Evolutionary conservation across 2,888 invertebrate species (phyloP).

Genomic region (Chirona hameri): DNA sequence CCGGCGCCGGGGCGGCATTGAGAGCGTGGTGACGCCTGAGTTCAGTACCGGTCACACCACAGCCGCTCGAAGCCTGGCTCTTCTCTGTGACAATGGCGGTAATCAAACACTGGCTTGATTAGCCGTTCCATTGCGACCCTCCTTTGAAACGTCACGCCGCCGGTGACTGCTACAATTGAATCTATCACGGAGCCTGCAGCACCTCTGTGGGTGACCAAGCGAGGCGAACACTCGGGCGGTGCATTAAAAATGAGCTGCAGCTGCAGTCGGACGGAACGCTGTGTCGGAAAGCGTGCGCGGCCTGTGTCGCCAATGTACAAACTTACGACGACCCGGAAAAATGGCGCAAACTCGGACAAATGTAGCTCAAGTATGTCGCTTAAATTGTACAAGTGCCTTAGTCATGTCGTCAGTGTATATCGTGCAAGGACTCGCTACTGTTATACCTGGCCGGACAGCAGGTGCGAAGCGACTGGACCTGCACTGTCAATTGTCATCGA

Average conservation of each 20-base stretch:
- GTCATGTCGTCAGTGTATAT: background rate
- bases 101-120: background rate
- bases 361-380: background rate
- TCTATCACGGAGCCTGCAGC: background rate
- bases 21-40: background rate
- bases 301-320: background rate
- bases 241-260: background rate
- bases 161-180: background rate
- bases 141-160: background rate
- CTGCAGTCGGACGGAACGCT: background rate
- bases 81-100: background rate
- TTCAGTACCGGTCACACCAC: background rate
- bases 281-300: background rate
- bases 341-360: background rate
- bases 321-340: background rate
- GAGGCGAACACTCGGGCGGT: background rate
- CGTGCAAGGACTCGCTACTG: background rate
- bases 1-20: background rate
- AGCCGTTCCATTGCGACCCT: background rate
- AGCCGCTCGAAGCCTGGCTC: background rate
- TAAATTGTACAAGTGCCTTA: background rate
- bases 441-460: background rate
- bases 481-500: background rate
- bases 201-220: too few species aligned
- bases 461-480: background rate